Evolutionary conservation across 2,113 vertebrate species (phyloP), one percentile per base, ranked within the genome.

Genomic region (Paratilapia polleni): DNA sequence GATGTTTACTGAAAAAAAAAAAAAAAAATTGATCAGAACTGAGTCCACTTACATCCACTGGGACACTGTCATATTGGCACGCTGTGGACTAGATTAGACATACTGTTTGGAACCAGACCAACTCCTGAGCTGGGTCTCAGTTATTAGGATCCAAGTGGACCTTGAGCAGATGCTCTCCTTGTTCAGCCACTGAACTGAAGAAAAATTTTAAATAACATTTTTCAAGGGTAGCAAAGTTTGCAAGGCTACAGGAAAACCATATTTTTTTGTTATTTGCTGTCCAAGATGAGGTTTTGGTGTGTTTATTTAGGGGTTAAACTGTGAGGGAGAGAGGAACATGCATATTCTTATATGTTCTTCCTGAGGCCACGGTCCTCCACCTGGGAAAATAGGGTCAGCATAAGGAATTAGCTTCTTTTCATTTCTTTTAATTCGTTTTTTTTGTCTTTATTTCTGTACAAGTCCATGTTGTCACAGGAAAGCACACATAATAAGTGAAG

Each of bases 331-430:
- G 74, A 57, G 64, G 19, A 82, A 41, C 64, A 78, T 41, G 1
- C 15, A 70, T 24, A 52, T 47, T 62, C 57, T 58, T 77, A 78
- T 41, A 57, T 68, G 80, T 78, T 78, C 54, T 28, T 78, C 75
- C 76, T 28, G 52, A 83, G 77, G 81, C 66, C 28, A 66, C 56
- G 12, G 52, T 80, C 76, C 54, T 80, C 70, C 85, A 83, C 64
- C 61, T 76, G 80, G 80, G 20, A 59, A 79, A 82, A 68, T 28
- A 57, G 3, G 63, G 34, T 36, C 58, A 57, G 34, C 9, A 22
- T 75, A 19, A 63, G 63, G 19, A 13, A 28, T 70, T 36, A 5
- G 9, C 11, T 79, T 28, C 1, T 43, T 73, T 77, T 73, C 20
- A 43, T 66, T 47, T 68, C 41, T 26, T 56, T 13, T 36, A 26